Evolutionary conservation across 2,797 vertebrate genomes (phyloP), one percentile per base, ranked within the genome.

Genomic region (Merluccius polli): DNA sequence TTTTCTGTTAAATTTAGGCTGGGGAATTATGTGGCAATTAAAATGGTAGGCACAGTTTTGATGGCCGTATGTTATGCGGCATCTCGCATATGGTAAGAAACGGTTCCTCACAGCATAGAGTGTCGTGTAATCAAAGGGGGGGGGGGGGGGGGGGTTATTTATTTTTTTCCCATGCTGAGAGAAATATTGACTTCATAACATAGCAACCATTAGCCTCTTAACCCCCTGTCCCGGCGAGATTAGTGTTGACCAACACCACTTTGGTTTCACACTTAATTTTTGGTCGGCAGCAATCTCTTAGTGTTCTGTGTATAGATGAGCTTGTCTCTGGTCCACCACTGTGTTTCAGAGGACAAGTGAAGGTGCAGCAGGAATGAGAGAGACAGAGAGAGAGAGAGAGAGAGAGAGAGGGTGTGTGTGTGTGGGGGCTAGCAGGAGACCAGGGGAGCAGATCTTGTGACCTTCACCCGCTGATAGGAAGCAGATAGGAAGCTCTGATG

Each of bases 401-500:
- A n/a, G n/a, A n/a, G n/a, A n/a, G 24, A 18, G 59, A 63, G 59
- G 21, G n/a, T 24, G 52, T 24, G 44, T 2, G 44, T 2, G 44
- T 1, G 63, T 24, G 41, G 0, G 71, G 69, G 77, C 83, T 81
- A 65, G 80, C 77, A 75, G 82, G 85, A 79, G 84, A 75, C 73
- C 77, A 79, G 79, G 72, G 82, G 79, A 86, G 79, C 81, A 84
- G 83, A 83, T 82, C 82, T 76, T 75, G 87, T 89, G 88, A 91
- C 90, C 86, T 92, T 90, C 87, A 87, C 82, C 86, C 70, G 71
- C 82, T 82, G 84, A 84, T 87, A 29, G 75, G 85, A 74, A 78
- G 81, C 21, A 80, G 82, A 90, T 82, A 85, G 70, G 74, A 71
- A 68, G 79, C 36, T 81, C 35, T 81, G 81, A 86, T 86, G 81